Evolutionary conservation across 2,113 vertebrate species (phyloP).

Genomic region (Bagarius yarrelli): DNA sequence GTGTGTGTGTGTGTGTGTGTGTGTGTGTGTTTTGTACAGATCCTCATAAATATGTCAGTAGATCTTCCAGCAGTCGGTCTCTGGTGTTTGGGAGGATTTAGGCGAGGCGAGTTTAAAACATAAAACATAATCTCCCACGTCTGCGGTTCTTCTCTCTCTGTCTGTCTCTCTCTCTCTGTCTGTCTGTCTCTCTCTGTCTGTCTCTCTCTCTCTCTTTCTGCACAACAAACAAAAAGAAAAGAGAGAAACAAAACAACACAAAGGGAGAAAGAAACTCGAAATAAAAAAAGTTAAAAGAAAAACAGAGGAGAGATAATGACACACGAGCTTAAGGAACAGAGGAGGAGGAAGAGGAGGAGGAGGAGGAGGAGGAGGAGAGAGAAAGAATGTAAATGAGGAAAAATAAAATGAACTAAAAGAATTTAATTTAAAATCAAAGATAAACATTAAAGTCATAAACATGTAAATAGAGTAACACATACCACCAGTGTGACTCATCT

Average conservation of each 20-base stretch:
- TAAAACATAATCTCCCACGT: conserved; percentile 38
- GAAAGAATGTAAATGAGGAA: too few relatives aligned
- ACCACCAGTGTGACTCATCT: too few relatives aligned
- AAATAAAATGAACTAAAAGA: neutral
- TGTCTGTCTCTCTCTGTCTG: too few relatives aligned
- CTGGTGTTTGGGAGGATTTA: conserved; percentile 52
- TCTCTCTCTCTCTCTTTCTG: too few relatives aligned
- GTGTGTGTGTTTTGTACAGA: conserved; percentile 43
- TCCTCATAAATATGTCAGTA: conserved; percentile 52
- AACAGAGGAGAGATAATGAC: neutral
- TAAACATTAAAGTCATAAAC: neutral
- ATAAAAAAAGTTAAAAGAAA: neutral
- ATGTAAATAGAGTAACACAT: too few relatives aligned
- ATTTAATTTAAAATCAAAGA: neutral
- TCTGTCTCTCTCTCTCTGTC: too few relatives aligned
- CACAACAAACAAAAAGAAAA: conserved; percentile 50
- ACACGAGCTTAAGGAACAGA: neutral
- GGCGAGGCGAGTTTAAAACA: conserved; percentile 24
- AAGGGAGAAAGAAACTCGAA: neutral
- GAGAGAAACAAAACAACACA: conserved; percentile 54
- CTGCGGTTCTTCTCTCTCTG: conserved; percentile 62
- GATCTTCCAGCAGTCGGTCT: conserved; percentile 29
- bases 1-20: conserved; percentile 50
- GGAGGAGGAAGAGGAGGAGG: neutral
- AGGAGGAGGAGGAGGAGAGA: neutral